phyloP scores from a whole-genome alignment of 2,888 invertebrate genomes.

The Junonia oenone region DNA sequence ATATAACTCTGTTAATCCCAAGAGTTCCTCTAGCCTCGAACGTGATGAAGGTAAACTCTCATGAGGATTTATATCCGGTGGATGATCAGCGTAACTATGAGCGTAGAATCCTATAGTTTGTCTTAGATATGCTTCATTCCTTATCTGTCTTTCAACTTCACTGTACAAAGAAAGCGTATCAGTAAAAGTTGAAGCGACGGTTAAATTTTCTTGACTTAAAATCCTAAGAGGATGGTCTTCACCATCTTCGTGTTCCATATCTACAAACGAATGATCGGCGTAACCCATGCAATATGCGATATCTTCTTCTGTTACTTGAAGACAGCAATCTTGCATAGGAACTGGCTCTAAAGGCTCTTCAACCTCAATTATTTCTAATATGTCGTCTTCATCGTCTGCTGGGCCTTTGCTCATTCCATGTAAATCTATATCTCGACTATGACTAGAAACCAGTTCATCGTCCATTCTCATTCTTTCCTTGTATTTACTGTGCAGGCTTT shows the following conservation, averaged over 20 bases:
- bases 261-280: conserved; percentile 83
- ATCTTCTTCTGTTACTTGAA: conserved; percentile 96
- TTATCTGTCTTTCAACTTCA: conserved; percentile 83
- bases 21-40: conserved; percentile 87
- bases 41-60: conserved; percentile 68
- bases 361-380: conserved; percentile 88
- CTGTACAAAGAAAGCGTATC: conserved; percentile 84
- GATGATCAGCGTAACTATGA: conserved; percentile 68
- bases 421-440: conserved; percentile 73
- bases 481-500: conserved; percentile 87
- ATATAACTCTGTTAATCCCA: conserved; percentile 89
- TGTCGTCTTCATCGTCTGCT: conserved; percentile 82
- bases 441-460: conserved; percentile 76
- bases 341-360: conserved; percentile 90
- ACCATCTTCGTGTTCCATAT: conserved; percentile 84
- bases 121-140: conserved; percentile 80
- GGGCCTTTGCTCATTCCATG: conserved; percentile 71
- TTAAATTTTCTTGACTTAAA: conserved; percentile 93
- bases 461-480: conserved; percentile 85
- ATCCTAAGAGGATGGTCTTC: conserved; percentile 93
- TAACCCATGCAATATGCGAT: conserved; percentile 91
- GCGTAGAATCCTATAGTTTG: conserved; percentile 77
- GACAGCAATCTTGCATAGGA: conserved; percentile 91
- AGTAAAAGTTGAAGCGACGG: conserved; percentile 93
- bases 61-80: conserved; percentile 63